Conservation (phyloP, 2,888 invertebrate species). For the Anticlea derivata region DNA sequence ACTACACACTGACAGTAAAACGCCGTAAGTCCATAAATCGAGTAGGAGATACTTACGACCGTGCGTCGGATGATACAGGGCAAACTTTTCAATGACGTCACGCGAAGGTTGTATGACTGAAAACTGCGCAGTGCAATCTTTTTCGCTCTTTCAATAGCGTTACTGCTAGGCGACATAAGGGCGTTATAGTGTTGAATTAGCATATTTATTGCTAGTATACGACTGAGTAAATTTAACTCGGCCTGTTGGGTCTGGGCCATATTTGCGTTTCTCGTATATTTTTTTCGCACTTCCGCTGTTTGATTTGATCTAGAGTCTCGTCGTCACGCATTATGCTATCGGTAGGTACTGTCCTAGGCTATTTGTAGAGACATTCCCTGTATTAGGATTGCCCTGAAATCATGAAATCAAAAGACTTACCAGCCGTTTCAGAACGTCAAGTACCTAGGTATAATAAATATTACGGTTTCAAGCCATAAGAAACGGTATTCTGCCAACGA, state of each 20-base stretch:
- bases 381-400: too few species aligned
- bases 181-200: constrained; percentile 81
- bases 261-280: constrained; percentile 54
- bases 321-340: background rate
- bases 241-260: constrained; percentile 62
- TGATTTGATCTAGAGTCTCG: constrained; percentile 12
- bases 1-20: constrained; percentile 65
- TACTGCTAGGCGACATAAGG: constrained; percentile 75
- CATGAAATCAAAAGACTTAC: too few species aligned
- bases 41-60: constrained; percentile 69
- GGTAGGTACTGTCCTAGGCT: too few species aligned
- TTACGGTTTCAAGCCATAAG: too few species aligned
- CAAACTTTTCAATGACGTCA: constrained; percentile 63
- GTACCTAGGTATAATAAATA: too few species aligned
- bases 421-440: too few species aligned
- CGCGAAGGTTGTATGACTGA: constrained; percentile 73
- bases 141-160: constrained; percentile 77
- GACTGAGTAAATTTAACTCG: constrained; percentile 79
- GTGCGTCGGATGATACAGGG: constrained; percentile 65
- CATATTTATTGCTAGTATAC: constrained; percentile 82
- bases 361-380: too few species aligned
- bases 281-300: constrained; percentile 55
- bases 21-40: constrained; percentile 68
- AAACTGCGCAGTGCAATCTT: constrained; percentile 84
- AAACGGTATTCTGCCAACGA: too few species aligned